Percentiles rank a stretch among this genome's conserved stretches.
Evolutionary conservation across 2,797 vertebrate species (phyloP).

Genomic region (Sebastes aleutianus): DNA sequence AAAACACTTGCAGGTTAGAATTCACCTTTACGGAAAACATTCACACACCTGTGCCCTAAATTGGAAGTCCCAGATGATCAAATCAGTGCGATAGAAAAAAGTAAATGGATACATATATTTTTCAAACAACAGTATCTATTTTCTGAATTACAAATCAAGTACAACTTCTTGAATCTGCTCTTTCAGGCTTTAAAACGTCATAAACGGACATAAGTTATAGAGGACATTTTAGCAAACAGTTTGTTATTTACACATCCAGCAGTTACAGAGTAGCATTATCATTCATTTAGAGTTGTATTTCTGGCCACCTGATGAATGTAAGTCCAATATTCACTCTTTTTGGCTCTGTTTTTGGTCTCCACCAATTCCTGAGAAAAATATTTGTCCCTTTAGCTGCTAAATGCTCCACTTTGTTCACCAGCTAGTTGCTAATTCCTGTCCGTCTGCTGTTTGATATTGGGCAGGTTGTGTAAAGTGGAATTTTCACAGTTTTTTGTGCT

Average conservation of each 20-base stretch:
- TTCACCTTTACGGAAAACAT: neutral
- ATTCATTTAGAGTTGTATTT: neutral
- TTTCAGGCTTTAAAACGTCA: neutral
- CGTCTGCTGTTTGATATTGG: neutral
- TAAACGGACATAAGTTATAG: neutral
- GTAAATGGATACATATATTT: no score
- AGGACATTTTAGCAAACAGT: neutral
- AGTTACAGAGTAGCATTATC: neutral
- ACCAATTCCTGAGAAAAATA: neutral
- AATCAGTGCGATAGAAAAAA: neutral
- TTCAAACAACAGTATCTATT: no score
- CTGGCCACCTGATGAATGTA: neutral
- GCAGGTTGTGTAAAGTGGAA: neutral
- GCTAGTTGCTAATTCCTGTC: neutral
- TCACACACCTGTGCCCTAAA: conserved; percentile 3
- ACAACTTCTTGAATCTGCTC: neutral
- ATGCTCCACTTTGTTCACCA: neutral
- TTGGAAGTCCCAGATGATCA: neutral
- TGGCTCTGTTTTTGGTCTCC: neutral
- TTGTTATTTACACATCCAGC: neutral
- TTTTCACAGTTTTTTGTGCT: neutral
- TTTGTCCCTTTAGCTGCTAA: neutral
- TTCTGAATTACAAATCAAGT: neutral
- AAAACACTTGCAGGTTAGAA: neutral
- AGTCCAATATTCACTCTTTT: neutral